Percentiles rank a stretch among this genome's conserved stretches.
Evolutionary conservation across 2,113 vertebrate species (phyloP).

Genomic region (Condylura cristata): DNA sequence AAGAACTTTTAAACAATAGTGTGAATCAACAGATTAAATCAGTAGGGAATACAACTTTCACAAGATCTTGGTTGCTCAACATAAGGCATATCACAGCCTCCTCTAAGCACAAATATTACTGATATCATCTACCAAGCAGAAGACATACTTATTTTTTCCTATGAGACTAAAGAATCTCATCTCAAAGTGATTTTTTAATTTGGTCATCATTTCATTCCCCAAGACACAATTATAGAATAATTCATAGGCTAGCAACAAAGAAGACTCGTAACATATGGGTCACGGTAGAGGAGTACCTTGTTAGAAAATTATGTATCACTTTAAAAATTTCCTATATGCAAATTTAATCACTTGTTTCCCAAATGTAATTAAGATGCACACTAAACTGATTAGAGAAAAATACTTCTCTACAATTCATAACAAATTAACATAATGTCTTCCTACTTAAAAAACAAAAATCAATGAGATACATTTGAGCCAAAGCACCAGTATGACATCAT

Average conservation of each 20-base stretch:
- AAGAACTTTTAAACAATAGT: constrained; percentile 14
- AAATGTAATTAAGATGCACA: neutral
- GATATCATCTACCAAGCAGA: neutral
- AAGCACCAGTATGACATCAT: neutral
- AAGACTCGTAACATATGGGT: neutral
- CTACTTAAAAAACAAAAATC: neutral
- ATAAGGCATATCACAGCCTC: neutral
- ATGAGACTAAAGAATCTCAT: neutral
- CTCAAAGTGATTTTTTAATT: constrained; percentile 32
- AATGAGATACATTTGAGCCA: neutral
- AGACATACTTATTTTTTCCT: neutral
- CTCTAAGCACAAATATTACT: neutral
- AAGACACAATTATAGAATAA: neutral
- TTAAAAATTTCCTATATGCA: neutral
- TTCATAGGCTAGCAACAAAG: neutral
- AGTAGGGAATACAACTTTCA: neutral
- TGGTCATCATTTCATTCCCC: neutral
- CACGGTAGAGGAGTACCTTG: neutral
- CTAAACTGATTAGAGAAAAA: constrained; percentile 10
- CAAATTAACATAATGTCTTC: neutral
- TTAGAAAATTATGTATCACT: neutral
- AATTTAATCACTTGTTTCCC: neutral
- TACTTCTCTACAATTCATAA: neutral
- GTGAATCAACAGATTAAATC: neutral
- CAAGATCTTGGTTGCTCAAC: neutral